phyloP scores from a whole-genome alignment of 1,140 invertebrate species.

The Halyomorpha halys region DNA sequence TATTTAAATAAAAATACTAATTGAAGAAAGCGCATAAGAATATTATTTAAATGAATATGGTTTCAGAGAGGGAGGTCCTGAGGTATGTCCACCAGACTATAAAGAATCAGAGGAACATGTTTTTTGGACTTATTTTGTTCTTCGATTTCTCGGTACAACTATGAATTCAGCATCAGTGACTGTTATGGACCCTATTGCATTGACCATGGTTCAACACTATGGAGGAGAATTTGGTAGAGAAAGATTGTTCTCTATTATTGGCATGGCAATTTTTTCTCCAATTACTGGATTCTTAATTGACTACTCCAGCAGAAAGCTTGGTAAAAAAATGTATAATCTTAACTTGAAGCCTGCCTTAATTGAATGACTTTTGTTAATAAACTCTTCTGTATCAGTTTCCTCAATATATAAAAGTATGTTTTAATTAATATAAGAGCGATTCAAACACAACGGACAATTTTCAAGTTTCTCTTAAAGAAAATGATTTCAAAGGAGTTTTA shows the following conservation, averaged over 20 bases:
- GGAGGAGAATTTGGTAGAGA: conserved; percentile 70
- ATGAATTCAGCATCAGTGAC: conserved; percentile 65
- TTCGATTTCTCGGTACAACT: conserved; percentile 61
- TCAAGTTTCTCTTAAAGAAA: no score
- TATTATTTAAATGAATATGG: neutral
- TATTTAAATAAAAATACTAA: no score
- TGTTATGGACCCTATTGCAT: conserved; percentile 69
- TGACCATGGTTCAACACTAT: conserved; percentile 68
- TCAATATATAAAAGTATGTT: no score
- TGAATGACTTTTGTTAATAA: no score
- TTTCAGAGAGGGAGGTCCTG: conserved; percentile 49
- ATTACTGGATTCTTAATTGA: conserved; percentile 68
- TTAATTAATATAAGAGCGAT: no score
- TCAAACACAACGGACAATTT: no score
- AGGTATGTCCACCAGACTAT: conserved; percentile 61
- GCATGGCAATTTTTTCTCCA: conserved; percentile 69
- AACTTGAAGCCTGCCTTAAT: no score
- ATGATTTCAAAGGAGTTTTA: no score
- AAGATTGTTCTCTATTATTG: conserved; percentile 63
- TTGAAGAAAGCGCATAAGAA: no score
- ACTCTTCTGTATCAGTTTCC: no score
- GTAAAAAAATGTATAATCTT: conserved; percentile 32
- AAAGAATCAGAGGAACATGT: conserved; percentile 59
- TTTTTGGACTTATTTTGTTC: conserved; percentile 67
- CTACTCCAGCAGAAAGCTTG: conserved; percentile 43